Evolutionary conservation across 1,140 invertebrate genomes (phyloP).

Genomic region (Diabrotica undecimpunctata): DNA sequence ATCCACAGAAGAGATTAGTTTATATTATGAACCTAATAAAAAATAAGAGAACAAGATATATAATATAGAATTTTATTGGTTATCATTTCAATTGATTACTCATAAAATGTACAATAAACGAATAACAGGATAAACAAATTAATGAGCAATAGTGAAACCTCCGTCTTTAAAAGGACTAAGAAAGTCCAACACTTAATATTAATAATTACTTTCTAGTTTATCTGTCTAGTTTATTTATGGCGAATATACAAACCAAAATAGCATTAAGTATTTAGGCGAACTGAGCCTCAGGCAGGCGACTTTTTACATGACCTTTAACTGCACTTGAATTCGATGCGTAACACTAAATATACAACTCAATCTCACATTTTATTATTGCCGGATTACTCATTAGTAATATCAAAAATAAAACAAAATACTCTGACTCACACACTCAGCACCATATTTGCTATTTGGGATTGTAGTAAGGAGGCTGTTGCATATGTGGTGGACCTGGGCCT

Average conservation of each 20-base stretch:
- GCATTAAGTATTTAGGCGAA: conserved; percentile 37
- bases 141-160: conserved; percentile 50
- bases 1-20: no score
- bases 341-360: conserved; percentile 41
- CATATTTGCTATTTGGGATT: conserved; percentile 45
- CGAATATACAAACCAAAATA: conserved; percentile 47
- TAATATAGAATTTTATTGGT: conserved; percentile 50
- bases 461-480: conserved; percentile 44
- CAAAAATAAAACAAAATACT: conserved; percentile 47
- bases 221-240: conserved; percentile 47
- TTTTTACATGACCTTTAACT: conserved; percentile 45
- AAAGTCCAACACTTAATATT: conserved; percentile 44
- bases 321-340: conserved; percentile 45
- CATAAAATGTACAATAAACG: conserved; percentile 50
- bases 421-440: conserved; percentile 42
- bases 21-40: background rate
- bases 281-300: conserved; percentile 35
- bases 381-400: conserved; percentile 44
- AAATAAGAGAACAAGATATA: conserved; percentile 41
- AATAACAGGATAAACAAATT: conserved; percentile 50
- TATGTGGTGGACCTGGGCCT: conserved; percentile 43
- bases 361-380: conserved; percentile 44
- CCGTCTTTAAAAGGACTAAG: conserved; percentile 44
- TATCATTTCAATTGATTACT: conserved; percentile 47
- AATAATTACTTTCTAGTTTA: conserved; percentile 25